phyloP scores from a whole-genome alignment of 1,140 invertebrate species.

The Archivesica marissinica region DNA sequence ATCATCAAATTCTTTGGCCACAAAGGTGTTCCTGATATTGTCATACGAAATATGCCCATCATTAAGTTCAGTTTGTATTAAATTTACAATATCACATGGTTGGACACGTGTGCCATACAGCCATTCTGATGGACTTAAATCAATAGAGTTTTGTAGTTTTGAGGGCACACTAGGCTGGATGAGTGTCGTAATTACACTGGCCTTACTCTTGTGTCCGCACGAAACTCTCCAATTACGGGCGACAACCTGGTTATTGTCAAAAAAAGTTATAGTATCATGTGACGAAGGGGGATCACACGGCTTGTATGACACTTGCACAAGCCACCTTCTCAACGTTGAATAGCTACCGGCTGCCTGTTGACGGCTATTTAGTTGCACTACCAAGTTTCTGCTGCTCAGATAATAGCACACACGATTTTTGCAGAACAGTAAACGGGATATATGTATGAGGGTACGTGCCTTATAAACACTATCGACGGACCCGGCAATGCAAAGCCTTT shows the following conservation, averaged over 20 bases:
- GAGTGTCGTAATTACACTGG: neutral
- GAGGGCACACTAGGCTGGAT: neutral
- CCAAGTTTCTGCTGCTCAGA: neutral
- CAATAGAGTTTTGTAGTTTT: neutral
- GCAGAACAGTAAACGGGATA: neutral
- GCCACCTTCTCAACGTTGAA: neutral
- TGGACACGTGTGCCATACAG: too few species aligned
- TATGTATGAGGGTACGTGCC: neutral
- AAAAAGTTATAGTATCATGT: neutral
- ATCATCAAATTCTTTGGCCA: too few species aligned
- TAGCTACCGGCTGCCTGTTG: neutral
- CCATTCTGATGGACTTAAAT: neutral
- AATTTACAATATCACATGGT: too few species aligned
- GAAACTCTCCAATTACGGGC: neutral
- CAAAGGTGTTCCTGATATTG: too few species aligned
- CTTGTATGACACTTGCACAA: neutral
- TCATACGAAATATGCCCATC: too few species aligned
- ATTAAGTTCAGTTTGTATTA: too few species aligned
- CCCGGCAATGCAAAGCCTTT: neutral
- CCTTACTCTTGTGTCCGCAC: neutral
- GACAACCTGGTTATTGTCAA: conserved; percentile 7
- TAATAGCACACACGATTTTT: neutral
- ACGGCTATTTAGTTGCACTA: neutral
- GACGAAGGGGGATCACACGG: too few species aligned
- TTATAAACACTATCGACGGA: neutral